Conservation (phyloP, 2,888 invertebrate species). For the Cataglyphis cursor region DNA sequence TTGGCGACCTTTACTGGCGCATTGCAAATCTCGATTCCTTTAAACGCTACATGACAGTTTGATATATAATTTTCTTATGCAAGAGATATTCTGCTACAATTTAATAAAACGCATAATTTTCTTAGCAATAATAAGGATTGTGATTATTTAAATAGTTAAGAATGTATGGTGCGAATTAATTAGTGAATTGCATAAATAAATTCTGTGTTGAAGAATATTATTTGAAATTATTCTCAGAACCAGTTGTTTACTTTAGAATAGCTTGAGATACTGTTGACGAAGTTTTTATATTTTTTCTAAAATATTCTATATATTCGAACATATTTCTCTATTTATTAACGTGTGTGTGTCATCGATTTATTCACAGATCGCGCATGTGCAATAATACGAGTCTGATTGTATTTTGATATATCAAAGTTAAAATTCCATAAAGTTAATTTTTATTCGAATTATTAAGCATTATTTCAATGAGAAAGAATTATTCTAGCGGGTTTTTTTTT, state of each 20-base stretch:
- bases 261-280: not conserved
- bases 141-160: not conserved
- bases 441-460: not conserved
- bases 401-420: not conserved
- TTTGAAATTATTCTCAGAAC: not conserved
- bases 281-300: not conserved
- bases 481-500: not conserved
- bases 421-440: not conserved
- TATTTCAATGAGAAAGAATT: not conserved
- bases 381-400: not conserved
- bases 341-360: not conserved
- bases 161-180: not conserved
- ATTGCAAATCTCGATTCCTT: not conserved
- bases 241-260: not conserved
- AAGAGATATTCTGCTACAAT: not conserved
- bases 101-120: not conserved
- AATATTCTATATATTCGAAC: not conserved
- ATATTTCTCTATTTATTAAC: not conserved
- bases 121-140: not conserved
- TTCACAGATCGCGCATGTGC: not conserved
- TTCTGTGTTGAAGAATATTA: not conserved
- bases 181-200: not conserved
- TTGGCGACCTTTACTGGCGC: not conserved
- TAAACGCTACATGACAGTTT: not conserved
- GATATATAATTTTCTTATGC: not conserved